Evolutionary conservation across 2,797 vertebrate species (phyloP), one percentile per base, ranked within the genome.

Genomic region (Poeciliopsis infans): DNA sequence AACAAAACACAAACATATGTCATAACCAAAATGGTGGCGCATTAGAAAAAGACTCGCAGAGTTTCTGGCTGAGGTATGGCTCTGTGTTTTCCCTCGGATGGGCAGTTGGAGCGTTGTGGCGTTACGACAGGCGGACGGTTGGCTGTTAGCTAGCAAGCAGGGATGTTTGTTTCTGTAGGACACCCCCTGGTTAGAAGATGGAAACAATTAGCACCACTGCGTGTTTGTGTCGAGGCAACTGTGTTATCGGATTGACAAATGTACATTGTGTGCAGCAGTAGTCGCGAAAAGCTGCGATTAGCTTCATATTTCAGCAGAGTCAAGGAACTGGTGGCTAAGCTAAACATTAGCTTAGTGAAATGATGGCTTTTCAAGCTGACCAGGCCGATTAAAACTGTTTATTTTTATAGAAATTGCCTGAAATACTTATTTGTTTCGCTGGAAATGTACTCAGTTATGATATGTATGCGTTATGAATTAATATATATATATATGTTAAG

Each of bases 21-120:
- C 80, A 84, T 78, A 80, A 77, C 80, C 86, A 92, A 90, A 87
- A 96, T 95, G 94, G 85, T 90, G 94, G 91, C 92, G 89, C 93
- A 93, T 75, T 94, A 95, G 91, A 89, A 92, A 78, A 80, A 84
- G 84, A 82, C 47, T 70, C 85, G 70, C 23, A 2, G 77, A 28
- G 73, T 61, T 78, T 55, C 51, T 57, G 41, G 66, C 20, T 2
- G 61, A 80, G 57, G 76, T 79, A 53, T 16, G 73, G 66, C 39
- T 73, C 72, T 75, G 2, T 87, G 23, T 68, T 68, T 68, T 68
- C n/a, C 36, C 64, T 39, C 11, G 10, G 2, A 43, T 41, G 8
- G 80, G 10, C 72, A 70, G 66, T 72, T 49, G 51, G 51, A 41
- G 75, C 64, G 68, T 79, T 80, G 78, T 81, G 79, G 79, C 76